Evolutionary conservation across 1,140 invertebrate species (phyloP), one percentile per base, ranked within the genome.

Genomic region (Rhagoletis zephyria): DNA sequence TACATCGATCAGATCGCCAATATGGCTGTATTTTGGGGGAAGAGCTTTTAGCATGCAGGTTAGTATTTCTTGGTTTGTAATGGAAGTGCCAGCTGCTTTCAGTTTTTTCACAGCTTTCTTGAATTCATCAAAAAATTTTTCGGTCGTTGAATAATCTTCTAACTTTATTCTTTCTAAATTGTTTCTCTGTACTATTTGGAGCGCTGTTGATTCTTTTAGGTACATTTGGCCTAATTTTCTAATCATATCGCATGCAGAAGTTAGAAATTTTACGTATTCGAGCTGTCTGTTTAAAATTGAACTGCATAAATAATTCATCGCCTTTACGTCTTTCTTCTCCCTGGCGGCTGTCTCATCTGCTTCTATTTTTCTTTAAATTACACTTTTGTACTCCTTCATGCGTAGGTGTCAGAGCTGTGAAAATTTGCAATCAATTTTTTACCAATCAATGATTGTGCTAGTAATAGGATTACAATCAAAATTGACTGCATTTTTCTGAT

Each of bases 201-300:
- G 81, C 2, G 89, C 90, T 88, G 90, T 89, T 67, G 90, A 91
- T 86, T 90, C 70, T 85, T 89, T 90, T 16, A 89, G 64, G 88
- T 90, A 91, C 70, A 90, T 85, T 59, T 88, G 12, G 81, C 90
- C 89, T 87, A 92, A 89, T 88, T 90, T 92, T 16, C 89, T 89
- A 5, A 90, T 89, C n/a, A 91, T 90, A 63, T 90, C 87, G 48
- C 65, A 89, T 10, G 89, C 88, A 42, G 89, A 87, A 56, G 89
- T 87, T 16, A 86, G 45, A 16, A 89, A 70, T 2, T 87, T 87
- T 6, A 91, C 87, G 42, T 87, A 89, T 87, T 91, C 89, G 14
- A 90, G 67, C 65, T 91, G 90, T 70, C 89, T 88, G 87, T 91
- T 90, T 51, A 88, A 67, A n/a, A 90, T 89, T n/a, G 87, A 85